phyloP scores from a whole-genome alignment of 2,888 invertebrate genomes.

The Epinotia demarniana region DNA sequence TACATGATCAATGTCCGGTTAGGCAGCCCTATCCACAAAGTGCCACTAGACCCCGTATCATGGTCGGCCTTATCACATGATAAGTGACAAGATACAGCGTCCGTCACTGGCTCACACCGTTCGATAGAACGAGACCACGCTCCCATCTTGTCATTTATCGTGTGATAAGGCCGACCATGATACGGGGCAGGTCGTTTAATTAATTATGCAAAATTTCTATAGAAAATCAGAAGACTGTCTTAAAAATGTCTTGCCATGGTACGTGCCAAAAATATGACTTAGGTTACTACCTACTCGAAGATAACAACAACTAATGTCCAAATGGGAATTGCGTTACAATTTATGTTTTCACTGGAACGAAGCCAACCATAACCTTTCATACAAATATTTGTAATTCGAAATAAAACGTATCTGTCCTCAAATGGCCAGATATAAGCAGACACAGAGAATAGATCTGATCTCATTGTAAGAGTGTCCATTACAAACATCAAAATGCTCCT shows the following conservation, averaged over 20 bases:
- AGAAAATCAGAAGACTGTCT: not conserved
- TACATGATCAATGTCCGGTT: slow-evolving; percentile 33
- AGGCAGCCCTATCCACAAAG: slow-evolving; percentile 11
- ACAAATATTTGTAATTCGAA: slow-evolving; percentile 15
- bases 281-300: slow-evolving; percentile 9
- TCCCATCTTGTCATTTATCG: too few relatives aligned
- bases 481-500: slow-evolving; percentile 1
- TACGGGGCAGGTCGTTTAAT: not conserved
- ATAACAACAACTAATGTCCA: slow-evolving; percentile 19
- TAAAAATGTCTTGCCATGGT: not conserved
- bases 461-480: not conserved
- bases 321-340: slow-evolving; percentile 26
- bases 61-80: too few relatives aligned
- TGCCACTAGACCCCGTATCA: too few relatives aligned
- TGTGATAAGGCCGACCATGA: too few relatives aligned
- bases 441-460: not conserved
- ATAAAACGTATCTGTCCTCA: slow-evolving; percentile 8
- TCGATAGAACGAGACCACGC: too few relatives aligned
- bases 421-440: not conserved
- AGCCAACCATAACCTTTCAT: slow-evolving; percentile 23
- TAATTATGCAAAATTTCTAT: not conserved
- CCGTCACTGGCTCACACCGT: too few relatives aligned
- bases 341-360: slow-evolving; percentile 16
- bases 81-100: too few relatives aligned
- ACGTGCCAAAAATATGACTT: not conserved